Conservation (phyloP, 2,888 invertebrate genomes). For the Eumerus sabulonum region DNA sequence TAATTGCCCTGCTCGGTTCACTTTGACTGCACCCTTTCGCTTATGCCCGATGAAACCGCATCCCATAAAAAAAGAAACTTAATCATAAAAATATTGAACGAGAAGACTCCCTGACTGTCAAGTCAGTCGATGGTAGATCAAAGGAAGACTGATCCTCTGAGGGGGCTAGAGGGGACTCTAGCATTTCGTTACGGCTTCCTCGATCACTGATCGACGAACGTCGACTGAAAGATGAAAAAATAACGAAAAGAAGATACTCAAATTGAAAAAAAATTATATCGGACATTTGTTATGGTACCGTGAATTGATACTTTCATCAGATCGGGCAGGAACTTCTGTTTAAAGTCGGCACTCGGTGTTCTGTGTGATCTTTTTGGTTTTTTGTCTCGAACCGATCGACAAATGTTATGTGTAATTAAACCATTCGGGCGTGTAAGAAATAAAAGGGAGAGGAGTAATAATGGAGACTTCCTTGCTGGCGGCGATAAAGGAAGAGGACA, state of each 20-base stretch:
- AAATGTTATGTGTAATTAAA: slow-evolving; percentile 63
- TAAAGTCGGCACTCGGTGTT: slow-evolving; percentile 40
- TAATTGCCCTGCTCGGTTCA: slow-evolving; percentile 51
- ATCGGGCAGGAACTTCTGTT: slow-evolving; percentile 47
- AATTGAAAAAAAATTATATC: slow-evolving; percentile 39
- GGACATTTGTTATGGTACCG: slow-evolving; percentile 65
- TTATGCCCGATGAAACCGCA: slow-evolving; percentile 55
- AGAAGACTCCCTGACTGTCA: slow-evolving; percentile 41
- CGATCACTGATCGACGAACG: slow-evolving; percentile 29
- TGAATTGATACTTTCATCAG: slow-evolving; percentile 59
- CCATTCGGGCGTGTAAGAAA: slow-evolving; percentile 62
- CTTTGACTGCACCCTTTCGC: slow-evolving; percentile 35
- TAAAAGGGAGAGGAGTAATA: slow-evolving; percentile 2
- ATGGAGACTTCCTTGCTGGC: neutral
- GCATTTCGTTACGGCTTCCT: slow-evolving; percentile 57
- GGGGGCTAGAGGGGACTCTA: slow-evolving; percentile 28
- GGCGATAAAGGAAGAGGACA: neutral
- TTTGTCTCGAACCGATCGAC: slow-evolving; percentile 24
- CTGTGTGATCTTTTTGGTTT: slow-evolving; percentile 44
- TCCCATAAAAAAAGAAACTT: slow-evolving; percentile 60
- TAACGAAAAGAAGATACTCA: slow-evolving; percentile 19
- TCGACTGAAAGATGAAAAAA: neutral
- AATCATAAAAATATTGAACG: slow-evolving; percentile 64
- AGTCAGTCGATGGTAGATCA: slow-evolving; percentile 67
- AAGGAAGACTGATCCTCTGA: slow-evolving; percentile 55